These are phyloP conservation scores for Rostratula benghalensis DNA, from an alignment of 2,113 vertebrate genomes.

Conservation along the genomic window DNA sequence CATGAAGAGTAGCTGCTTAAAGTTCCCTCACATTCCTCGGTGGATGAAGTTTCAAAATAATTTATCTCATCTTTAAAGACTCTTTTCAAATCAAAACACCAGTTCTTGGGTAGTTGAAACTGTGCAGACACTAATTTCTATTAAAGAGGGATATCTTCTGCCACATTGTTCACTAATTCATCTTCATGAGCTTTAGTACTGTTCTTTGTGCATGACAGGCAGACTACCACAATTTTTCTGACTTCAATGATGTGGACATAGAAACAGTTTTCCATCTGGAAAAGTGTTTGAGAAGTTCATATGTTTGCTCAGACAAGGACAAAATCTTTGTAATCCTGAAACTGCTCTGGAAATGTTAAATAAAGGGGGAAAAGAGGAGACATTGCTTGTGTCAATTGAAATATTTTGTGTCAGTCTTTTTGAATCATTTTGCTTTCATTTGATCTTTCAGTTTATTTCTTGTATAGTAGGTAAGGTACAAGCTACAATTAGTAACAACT, in stretches of 20 bases:
- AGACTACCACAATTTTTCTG: not conserved
- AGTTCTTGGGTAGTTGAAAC: not conserved
- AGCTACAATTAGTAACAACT: not conserved
- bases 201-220: not conserved
- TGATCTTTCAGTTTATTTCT: not conserved
- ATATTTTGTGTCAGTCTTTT: not conserved
- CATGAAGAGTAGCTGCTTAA: not conserved
- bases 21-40: not conserved
- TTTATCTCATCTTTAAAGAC: not conserved
- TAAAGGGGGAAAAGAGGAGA: not conserved
- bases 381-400: not conserved
- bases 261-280: not conserved
- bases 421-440: not conserved
- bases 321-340: not conserved
- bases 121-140: not conserved
- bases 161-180: not conserved
- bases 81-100: not conserved
- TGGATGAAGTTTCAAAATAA: not conserved
- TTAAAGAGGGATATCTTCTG: not conserved
- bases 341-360: not conserved
- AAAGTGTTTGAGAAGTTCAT: not conserved
- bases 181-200: not conserved
- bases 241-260: not conserved
- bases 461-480: not conserved
- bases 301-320: not conserved